These are phyloP conservation scores for Carlito syrichta DNA, from an alignment of 2,113 vertebrate genomes.

Conservation along the genomic window DNA sequence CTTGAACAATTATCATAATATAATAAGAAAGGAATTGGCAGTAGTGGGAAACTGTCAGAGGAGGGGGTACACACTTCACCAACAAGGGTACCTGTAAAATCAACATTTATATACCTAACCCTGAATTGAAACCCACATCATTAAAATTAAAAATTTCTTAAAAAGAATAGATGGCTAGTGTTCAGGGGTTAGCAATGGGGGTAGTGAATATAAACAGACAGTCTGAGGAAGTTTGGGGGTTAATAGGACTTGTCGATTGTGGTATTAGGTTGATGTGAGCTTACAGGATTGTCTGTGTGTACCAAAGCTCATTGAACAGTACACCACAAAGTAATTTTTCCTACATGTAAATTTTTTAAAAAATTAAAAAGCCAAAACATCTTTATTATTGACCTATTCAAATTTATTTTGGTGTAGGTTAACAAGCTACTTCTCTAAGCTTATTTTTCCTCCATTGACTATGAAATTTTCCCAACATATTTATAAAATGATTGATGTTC, in stretches of 20 bases:
- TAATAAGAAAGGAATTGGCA: no score
- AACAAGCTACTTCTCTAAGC: neutral
- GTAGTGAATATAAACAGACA: neutral
- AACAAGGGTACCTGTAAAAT: no score
- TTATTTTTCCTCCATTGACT: neutral
- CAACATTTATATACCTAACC: no score
- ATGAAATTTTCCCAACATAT: neutral
- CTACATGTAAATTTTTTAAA: neutral
- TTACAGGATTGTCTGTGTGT: neutral
- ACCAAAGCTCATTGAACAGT: neutral
- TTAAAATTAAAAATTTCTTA: no score
- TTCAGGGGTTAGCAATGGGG: neutral
- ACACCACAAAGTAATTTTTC: neutral
- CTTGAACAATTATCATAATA: no score
- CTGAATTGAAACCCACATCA: no score
- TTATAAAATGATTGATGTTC: neutral
- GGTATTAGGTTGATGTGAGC: neutral
- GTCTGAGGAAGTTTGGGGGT: neutral
- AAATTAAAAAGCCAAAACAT: neutral
- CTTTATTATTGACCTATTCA: neutral
- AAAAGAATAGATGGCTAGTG: neutral
- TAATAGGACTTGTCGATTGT: neutral
- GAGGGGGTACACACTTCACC: no score
- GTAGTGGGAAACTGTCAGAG: no score
- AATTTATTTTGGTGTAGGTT: neutral